Percentiles rank a stretch among this genome's conserved stretches.
Conservation (phyloP, 1,140 invertebrate genomes). For the Lepidotrigona ventralis region DNA sequence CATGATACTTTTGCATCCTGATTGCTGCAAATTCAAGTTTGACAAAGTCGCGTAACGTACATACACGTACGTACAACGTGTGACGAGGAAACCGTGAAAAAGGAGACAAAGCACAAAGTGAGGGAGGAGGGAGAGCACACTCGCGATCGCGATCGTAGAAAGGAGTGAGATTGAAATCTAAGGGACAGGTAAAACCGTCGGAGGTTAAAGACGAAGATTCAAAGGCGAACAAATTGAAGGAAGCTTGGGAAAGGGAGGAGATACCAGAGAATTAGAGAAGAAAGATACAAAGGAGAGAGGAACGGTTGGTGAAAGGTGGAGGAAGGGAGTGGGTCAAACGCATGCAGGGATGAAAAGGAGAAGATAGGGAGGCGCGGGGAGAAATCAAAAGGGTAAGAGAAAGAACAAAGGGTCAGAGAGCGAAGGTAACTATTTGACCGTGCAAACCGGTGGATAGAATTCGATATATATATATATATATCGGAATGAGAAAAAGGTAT, state of each 20-base stretch:
- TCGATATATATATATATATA: no score
- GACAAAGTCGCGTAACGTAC: background rate
- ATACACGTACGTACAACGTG: no score
- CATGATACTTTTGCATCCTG: no score
- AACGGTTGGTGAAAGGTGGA: background rate
- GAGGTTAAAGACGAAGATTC: conserved; percentile 15
- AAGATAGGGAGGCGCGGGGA: no score
- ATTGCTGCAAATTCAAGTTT: background rate
- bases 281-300: background rate
- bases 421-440: conserved; percentile 38
- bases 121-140: background rate
- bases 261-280: conserved; percentile 7
- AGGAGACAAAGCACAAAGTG: background rate
- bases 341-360: background rate
- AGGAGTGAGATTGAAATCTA: background rate
- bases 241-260: conserved; percentile 1
- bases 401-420: conserved; percentile 15
- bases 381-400: background rate
- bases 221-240: conserved; percentile 2
- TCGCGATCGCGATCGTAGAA: background rate
- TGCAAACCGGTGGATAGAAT: conserved; percentile 32
- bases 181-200: background rate
- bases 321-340: conserved; percentile 12
- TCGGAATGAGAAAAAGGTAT: conserved; percentile 37
- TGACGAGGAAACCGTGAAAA: background rate